Evolutionary conservation across 2,888 invertebrate species (phyloP).

Genomic region (Pterostichus madidus): DNA sequence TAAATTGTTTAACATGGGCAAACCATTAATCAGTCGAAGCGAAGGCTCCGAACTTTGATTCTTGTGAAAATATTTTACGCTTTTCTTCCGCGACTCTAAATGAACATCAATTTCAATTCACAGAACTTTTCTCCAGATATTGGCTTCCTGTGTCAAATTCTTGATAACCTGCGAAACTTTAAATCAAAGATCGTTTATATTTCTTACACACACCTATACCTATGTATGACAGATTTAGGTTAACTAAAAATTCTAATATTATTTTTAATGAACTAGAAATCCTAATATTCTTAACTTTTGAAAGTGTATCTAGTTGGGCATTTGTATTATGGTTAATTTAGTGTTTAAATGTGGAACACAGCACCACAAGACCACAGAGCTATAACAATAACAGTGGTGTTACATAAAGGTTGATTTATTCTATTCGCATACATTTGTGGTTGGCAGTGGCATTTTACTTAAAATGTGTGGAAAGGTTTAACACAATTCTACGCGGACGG

Average conservation of each 20-base stretch:
- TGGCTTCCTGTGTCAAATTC: conserved; percentile 30
- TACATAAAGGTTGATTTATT: too few species aligned
- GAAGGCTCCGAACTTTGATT: conserved; percentile 21
- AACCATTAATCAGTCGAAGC: conserved; percentile 13
- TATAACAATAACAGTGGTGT: too few species aligned
- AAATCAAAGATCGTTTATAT: conserved; percentile 38
- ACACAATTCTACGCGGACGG: not conserved
- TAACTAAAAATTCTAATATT: not conserved
- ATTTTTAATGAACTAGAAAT: too few species aligned
- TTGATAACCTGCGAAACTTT: conserved; percentile 38
- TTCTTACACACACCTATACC: not conserved
- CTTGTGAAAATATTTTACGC: conserved; percentile 21
- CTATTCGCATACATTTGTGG: too few species aligned
- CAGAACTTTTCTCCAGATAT: conserved; percentile 31
- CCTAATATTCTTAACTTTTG: not conserved
- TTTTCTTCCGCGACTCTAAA: conserved; percentile 6
- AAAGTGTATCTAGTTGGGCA: not conserved
- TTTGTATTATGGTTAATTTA: too few species aligned
- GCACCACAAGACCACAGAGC: too few species aligned
- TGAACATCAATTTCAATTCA: conserved; percentile 34
- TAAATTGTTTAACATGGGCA: conserved; percentile 28
- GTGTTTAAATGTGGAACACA: too few species aligned
- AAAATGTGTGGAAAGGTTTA: too few species aligned
- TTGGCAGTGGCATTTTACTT: too few species aligned
- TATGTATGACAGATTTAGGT: conserved; percentile 1